phyloP scores from a whole-genome alignment of 2,888 invertebrate species.

The Pimpla rufipes region DNA sequence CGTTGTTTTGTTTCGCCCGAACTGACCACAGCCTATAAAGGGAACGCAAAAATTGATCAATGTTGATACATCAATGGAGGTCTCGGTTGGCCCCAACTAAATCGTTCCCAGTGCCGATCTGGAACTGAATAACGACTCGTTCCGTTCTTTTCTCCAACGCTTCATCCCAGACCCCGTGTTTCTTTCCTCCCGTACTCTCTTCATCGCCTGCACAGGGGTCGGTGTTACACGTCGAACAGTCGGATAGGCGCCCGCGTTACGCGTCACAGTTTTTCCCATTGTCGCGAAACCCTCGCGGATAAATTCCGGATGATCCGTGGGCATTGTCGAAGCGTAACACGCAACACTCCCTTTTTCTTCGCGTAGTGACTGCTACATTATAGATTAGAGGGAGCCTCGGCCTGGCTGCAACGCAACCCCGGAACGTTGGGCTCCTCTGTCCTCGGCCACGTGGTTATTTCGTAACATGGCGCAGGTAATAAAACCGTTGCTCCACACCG shows the following conservation, averaged over 20 bases:
- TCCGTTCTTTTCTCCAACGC: neutral
- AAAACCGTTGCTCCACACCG: conserved; percentile 9
- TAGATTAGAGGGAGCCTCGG: conserved; percentile 55
- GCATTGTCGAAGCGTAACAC: conserved; percentile 61
- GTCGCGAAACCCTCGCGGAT: conserved; percentile 37
- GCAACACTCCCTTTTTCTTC: conserved; percentile 37
- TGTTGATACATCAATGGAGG: too few species aligned
- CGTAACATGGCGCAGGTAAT: conserved; percentile 54
- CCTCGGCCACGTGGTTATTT: conserved; percentile 24
- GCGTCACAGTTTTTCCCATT: neutral
- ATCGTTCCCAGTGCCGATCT: too few species aligned
- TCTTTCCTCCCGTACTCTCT: neutral
- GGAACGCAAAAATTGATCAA: too few species aligned
- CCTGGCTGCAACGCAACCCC: neutral
- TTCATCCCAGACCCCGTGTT: neutral
- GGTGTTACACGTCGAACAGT: neutral
- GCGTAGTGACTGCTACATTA: conserved; percentile 51
- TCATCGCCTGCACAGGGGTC: neutral
- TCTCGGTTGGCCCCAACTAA: too few species aligned
- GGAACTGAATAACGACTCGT: neutral
- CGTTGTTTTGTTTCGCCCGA: too few species aligned
- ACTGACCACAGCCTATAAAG: too few species aligned
- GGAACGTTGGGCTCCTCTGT: neutral
- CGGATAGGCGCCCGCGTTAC: conserved; percentile 10
- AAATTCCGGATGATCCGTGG: conserved; percentile 65